phyloP scores from a whole-genome alignment of 1,140 invertebrate genomes.

The Oscheius sp. region DNA sequence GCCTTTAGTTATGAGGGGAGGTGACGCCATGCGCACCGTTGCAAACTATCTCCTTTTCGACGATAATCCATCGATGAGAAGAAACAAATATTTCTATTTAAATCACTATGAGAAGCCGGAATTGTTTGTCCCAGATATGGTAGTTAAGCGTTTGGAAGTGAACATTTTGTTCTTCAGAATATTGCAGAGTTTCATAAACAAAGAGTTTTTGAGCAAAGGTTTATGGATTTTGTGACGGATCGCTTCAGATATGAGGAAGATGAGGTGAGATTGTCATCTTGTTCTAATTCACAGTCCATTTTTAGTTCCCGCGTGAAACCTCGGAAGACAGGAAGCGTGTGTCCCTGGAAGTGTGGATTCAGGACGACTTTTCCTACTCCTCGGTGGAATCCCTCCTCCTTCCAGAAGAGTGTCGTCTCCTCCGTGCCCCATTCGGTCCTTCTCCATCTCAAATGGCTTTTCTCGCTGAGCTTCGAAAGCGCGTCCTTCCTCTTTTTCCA shows the following conservation, averaged over 20 bases:
- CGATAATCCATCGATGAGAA: constrained; percentile 27
- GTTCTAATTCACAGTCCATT: constrained; percentile 9
- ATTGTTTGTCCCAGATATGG: constrained; percentile 42
- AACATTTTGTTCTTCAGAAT: constrained; percentile 36
- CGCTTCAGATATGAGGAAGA: constrained; percentile 38
- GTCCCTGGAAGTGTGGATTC: constrained; percentile 31
- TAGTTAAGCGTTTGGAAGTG: constrained; percentile 12
- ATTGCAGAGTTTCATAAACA: constrained; percentile 36
- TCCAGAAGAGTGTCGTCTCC: constrained; percentile 34
- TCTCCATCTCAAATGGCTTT: neutral
- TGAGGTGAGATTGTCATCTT: constrained; percentile 19
- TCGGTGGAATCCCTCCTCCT: constrained; percentile 9
- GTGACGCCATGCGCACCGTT: constrained; percentile 17
- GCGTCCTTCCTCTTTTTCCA: neutral
- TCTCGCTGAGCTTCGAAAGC: neutral
- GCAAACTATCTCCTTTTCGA: constrained; percentile 26
- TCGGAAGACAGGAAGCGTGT: constrained; percentile 37
- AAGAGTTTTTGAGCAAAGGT: constrained; percentile 34
- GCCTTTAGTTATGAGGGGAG: constrained; percentile 7
- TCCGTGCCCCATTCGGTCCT: neutral
- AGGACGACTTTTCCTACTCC: constrained; percentile 46
- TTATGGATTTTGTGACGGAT: constrained; percentile 47
- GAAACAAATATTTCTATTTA: constrained; percentile 48
- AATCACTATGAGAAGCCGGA: constrained; percentile 41
- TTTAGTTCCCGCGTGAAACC: constrained; percentile 45